Percentiles rank a stretch among this genome's conserved stretches.
phyloP scores from a whole-genome alignment of 2,797 vertebrate species.

The Micromesistius poutassou region DNA sequence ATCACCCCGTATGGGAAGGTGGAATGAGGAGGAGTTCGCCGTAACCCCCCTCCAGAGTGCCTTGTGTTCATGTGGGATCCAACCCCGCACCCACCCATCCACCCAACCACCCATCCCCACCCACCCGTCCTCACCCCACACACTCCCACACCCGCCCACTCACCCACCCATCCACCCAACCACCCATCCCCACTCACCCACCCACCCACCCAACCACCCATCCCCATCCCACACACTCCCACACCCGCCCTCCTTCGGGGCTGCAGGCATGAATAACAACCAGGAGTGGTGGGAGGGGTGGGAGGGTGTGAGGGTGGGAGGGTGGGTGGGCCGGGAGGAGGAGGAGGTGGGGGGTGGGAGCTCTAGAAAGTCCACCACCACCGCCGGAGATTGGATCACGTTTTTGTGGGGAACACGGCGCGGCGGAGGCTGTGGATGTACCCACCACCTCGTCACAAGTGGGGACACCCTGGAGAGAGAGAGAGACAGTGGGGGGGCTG shows the following conservation, averaged over 20 bases:
- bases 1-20: slow-evolving; percentile 66
- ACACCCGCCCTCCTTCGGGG: slow-evolving; percentile 25
- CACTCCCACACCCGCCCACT: background rate
- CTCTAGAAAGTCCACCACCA: slow-evolving; percentile 47
- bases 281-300: slow-evolving; percentile 34
- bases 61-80: slow-evolving; percentile 68
- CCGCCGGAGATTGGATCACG: slow-evolving; percentile 60
- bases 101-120: too few species aligned
- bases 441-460: background rate
- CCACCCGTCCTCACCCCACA: too few species aligned
- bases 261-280: slow-evolving; percentile 71
- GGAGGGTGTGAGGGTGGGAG: background rate
- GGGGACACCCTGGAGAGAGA: background rate
- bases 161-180: slow-evolving; percentile 43
- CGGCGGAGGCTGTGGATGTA: background rate
- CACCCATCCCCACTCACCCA: slow-evolving; percentile 40
- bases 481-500: background rate
- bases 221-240: background rate
- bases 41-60: slow-evolving; percentile 69
- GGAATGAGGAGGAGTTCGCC: slow-evolving; percentile 71
- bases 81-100: slow-evolving; percentile 52
- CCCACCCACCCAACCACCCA: slow-evolving; percentile 10
- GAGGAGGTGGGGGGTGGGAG: slow-evolving; percentile 19
- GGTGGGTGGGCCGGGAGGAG: slow-evolving; percentile 16
- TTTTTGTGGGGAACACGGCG: slow-evolving; percentile 49